Evolutionary conservation across 2,888 invertebrate genomes (phyloP).

Genomic region (Pycnomerus fuliginosus): DNA sequence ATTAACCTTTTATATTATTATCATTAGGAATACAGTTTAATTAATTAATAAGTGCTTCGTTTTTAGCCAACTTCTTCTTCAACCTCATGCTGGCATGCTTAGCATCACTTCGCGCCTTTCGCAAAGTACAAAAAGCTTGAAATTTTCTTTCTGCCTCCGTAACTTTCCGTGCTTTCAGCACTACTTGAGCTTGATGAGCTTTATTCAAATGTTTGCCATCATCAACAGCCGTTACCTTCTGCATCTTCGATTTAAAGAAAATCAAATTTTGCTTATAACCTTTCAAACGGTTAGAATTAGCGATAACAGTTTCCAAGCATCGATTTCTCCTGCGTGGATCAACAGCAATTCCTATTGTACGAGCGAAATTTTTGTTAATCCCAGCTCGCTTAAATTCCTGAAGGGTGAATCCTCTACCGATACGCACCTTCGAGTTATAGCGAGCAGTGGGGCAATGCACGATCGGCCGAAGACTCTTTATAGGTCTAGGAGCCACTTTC

Average conservation of each 20-base stretch:
- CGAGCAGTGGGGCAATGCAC: constrained; percentile 89
- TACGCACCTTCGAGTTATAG: constrained; percentile 87
- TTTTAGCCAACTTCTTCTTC: constrained; percentile 14
- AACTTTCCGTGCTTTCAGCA: constrained; percentile 73
- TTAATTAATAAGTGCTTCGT: constrained; percentile 4
- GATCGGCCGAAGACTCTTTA: constrained; percentile 79
- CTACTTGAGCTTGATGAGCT: constrained; percentile 67
- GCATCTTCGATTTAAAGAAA: constrained; percentile 83
- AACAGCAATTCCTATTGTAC: constrained; percentile 89
- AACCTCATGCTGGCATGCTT: constrained; percentile 11
- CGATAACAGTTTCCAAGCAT: constrained; percentile 84
- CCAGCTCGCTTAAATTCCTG: constrained; percentile 91
- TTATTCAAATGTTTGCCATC: constrained; percentile 70
- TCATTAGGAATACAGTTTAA: not conserved
- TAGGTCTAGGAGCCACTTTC: constrained; percentile 83
- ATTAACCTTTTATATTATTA: not conserved
- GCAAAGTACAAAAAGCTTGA: constrained; percentile 76
- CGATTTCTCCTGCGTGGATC: constrained; percentile 90
- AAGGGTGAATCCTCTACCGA: constrained; percentile 91
- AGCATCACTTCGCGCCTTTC: constrained; percentile 60
- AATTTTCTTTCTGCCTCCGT: constrained; percentile 85
- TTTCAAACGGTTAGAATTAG: constrained; percentile 89
- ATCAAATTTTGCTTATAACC: constrained; percentile 90
- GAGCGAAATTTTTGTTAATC: constrained; percentile 76
- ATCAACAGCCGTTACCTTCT: constrained; percentile 31